Evolutionary conservation across 2,888 invertebrate genomes (phyloP), one percentile per base, ranked within the genome.

Genomic region (Clusia tigrina): DNA sequence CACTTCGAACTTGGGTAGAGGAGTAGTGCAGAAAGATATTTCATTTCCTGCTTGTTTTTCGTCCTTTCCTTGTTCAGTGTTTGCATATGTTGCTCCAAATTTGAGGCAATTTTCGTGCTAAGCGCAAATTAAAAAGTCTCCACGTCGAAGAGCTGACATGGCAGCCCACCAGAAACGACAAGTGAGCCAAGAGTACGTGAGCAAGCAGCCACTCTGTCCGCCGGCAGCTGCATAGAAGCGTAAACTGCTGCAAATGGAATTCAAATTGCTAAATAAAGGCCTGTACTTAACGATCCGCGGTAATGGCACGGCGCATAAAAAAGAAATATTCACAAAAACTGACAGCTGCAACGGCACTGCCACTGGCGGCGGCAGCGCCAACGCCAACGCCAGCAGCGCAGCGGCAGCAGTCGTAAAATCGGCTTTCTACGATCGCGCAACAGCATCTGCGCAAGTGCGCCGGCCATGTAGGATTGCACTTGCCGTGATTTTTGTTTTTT

Each of bases 191-290:
- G 20, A 48, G 22, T 15, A 22, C 20, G 32, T 32, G 12, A 12
- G 32, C 32, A 9, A 12, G 32, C 32, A 32, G 32, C 32, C 32
- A 12, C 12, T 32, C 32, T 32, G 32, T 12, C 32, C 32, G 32
- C 32, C 12, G 32, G 6, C 32, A 32, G 6, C n/a, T n/a, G n/a
- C n/a, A n/a, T n/a, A n/a, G n/a, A 15, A 48, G 48, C 48, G 48
- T 48, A 20, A 20, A 48, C 48, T 2, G 15, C 48, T 48, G 48
- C 48, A 20, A 15, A 48, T 48, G 48, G 48, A 48, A 48, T 48
- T 48, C 22, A 48, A 48, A 48, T 48, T 48, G 22, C 48, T 48
- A 48, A 48, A 48, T 48, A 48, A 48, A 48, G 48, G 20, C 48
- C n/a, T 9, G 20, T 22, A 48, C 48, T 48, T 48, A 48, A 48